phyloP scores from a whole-genome alignment of 2,797 vertebrate genomes.

The Semotilus atromaculatus region DNA sequence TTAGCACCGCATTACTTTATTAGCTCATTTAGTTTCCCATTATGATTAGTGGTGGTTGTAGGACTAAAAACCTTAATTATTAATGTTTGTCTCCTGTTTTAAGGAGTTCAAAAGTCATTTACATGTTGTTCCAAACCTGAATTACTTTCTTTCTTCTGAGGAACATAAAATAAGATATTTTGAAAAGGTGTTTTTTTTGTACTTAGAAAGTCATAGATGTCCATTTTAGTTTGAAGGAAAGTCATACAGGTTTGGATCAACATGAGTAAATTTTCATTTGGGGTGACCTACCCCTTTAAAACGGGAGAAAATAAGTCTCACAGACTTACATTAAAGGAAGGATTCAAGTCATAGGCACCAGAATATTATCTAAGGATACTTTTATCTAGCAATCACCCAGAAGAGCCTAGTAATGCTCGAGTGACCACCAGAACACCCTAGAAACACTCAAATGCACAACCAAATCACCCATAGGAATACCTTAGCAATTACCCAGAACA shows the following conservation, averaged over 20 bases:
- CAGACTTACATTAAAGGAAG: neutral
- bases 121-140: neutral
- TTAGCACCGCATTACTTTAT: conserved; percentile 71
- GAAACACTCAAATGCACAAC: no score
- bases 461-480: no score
- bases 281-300: neutral
- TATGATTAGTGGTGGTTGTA: conserved; percentile 18
- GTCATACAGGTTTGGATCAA: neutral
- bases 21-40: conserved; percentile 46
- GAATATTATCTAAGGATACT: neutral
- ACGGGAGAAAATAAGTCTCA: neutral
- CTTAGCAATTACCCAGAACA: neutral
- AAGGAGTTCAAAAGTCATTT: neutral
- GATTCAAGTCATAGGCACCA: neutral
- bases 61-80: neutral
- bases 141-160: neutral
- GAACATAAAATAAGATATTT: neutral
- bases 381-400: neutral
- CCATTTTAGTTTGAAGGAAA: neutral
- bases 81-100: neutral
- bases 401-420: no score
- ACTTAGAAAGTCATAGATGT: neutral
- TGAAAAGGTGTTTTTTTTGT: neutral
- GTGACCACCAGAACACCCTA: no score
- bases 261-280: neutral